Percentiles rank a stretch among this genome's conserved stretches.
phyloP scores from a whole-genome alignment of 2,797 vertebrate genomes.

The Adelosebastes latens region DNA sequence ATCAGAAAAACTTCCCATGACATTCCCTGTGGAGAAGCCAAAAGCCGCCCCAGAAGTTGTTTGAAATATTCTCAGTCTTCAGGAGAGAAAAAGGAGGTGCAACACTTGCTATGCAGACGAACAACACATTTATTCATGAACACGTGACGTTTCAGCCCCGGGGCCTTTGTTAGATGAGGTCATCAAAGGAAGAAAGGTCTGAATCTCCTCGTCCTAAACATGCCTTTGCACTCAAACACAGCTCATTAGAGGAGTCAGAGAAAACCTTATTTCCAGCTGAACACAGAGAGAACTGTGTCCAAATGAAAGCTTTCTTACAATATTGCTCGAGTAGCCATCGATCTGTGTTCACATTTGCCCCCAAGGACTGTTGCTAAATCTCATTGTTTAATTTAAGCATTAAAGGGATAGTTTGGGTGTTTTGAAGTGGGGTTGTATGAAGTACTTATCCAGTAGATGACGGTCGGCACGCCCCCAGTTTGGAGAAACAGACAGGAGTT shows the following conservation, averaged over 20 bases:
- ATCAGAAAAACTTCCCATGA: not conserved
- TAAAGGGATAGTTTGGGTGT: too few species aligned
- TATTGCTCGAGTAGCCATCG: not conserved
- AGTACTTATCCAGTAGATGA: too few species aligned
- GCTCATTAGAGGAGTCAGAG: not conserved
- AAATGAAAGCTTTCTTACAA: not conserved
- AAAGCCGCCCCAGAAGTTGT: not conserved
- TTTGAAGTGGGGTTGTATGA: too few species aligned
- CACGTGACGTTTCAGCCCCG: not conserved
- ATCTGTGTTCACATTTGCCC: not conserved
- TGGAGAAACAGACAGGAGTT: too few species aligned
- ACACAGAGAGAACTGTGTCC: not conserved
- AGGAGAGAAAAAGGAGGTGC: not conserved
- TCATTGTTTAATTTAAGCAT: conserved; percentile 8
- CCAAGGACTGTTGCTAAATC: not conserved
- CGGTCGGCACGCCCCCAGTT: too few species aligned
- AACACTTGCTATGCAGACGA: not conserved
- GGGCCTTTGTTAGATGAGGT: not conserved
- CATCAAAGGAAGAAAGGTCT: not conserved
- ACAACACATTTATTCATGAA: not conserved
- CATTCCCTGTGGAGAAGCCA: not conserved
- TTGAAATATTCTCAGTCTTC: not conserved
- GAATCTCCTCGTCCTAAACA: not conserved
- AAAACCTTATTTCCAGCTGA: not conserved
- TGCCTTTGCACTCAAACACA: not conserved